A percentile compares a stretch with the other conserved stretches of the same genome.
These are phyloP conservation scores for Myotis brandtii DNA, from an alignment of 2,113 vertebrate species.

Conservation along the genomic window DNA sequence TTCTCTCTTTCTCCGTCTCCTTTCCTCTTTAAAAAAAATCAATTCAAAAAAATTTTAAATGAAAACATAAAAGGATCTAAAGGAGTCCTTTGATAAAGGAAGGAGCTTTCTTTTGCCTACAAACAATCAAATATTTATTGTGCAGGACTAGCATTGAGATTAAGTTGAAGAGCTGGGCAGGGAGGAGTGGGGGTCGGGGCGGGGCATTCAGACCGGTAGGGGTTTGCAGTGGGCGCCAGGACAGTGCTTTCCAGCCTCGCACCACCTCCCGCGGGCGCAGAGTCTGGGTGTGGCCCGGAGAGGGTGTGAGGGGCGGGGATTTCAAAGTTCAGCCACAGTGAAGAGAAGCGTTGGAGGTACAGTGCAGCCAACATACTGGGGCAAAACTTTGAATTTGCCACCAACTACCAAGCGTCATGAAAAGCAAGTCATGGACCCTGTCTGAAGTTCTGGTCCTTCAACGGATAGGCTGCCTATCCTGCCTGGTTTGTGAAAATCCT, in stretches of 20 bases:
- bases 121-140: constrained; percentile 68
- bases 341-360: neutral
- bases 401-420: neutral
- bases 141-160: neutral
- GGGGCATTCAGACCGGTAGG: no score
- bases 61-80: neutral
- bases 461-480: neutral
- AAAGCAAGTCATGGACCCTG: neutral
- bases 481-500: neutral
- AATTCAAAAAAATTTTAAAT: neutral
- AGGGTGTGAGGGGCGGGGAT: neutral
- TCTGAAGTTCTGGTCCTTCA: constrained; percentile 31
- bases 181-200: no score
- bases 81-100: constrained; percentile 21
- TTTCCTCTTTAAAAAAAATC: neutral
- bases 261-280: no score
- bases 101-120: constrained; percentile 64
- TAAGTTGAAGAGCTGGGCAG: no score
- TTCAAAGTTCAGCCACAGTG: neutral
- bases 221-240: no score
- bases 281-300: no score
- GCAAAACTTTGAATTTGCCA: neutral
- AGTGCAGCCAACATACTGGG: neutral
- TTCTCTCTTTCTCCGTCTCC: neutral
- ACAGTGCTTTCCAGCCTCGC: no score